Conservation (phyloP, 2,888 invertebrate species). For the Polymixis flavicincta region DNA sequence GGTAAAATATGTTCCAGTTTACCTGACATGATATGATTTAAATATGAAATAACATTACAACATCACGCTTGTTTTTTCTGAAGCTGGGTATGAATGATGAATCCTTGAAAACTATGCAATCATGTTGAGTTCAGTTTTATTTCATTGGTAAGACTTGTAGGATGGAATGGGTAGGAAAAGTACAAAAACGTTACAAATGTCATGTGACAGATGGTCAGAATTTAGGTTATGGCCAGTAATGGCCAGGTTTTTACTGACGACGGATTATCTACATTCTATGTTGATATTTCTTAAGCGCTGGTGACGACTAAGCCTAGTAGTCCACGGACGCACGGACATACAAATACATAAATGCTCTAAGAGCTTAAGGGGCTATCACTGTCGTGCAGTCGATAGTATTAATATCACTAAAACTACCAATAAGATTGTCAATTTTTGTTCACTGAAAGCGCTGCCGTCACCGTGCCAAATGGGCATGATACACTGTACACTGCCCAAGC, state of each 20-base stretch:
- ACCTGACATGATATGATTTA: slow-evolving; percentile 21
- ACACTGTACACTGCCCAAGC: too few relatives aligned
- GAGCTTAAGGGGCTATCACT: too few relatives aligned
- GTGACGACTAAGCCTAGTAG: not conserved
- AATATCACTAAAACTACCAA: too few relatives aligned
- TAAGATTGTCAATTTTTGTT: too few relatives aligned
- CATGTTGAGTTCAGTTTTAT: slow-evolving; percentile 13
- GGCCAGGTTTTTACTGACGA: slow-evolving; percentile 5
- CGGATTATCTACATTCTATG: not conserved
- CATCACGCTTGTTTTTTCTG: not conserved
- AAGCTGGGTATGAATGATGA: not conserved
- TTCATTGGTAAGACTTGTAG: too few relatives aligned
- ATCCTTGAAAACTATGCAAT: slow-evolving; percentile 12
- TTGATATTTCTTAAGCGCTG: not conserved
- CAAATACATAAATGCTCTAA: too few relatives aligned
- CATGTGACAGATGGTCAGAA: not conserved
- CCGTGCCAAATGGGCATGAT: too few relatives aligned
- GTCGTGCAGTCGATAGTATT: too few relatives aligned
- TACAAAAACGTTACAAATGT: slow-evolving; percentile 14
- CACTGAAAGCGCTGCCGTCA: too few relatives aligned
- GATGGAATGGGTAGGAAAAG: not conserved
- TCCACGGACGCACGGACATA: too few relatives aligned
- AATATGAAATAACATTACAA: not conserved
- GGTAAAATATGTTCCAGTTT: not conserved
- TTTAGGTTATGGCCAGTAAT: slow-evolving; percentile 5